These are phyloP conservation scores for Cyprinodon brontotheroides DNA, from an alignment of 2,113 vertebrate genomes.

Conservation along the genomic window DNA sequence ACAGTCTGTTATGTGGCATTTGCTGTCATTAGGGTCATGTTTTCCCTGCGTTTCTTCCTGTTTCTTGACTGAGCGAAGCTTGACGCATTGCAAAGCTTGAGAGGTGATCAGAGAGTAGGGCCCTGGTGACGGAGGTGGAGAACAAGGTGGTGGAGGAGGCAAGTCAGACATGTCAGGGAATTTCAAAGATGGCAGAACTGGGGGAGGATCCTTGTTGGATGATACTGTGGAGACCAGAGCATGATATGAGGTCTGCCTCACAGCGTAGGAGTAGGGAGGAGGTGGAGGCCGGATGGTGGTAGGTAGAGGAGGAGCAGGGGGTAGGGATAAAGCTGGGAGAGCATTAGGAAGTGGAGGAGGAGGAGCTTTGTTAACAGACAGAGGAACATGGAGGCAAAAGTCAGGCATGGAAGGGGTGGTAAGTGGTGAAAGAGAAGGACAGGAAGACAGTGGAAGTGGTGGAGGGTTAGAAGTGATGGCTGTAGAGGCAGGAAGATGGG, in stretches of 20 bases:
- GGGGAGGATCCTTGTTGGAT: slow-evolving; percentile 9
- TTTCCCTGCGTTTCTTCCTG: slow-evolving; percentile 15
- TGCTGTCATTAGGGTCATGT: neutral
- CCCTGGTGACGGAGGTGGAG: slow-evolving; percentile 7
- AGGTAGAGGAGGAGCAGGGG: slow-evolving; percentile 22
- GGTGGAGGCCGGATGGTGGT: slow-evolving; percentile 45
- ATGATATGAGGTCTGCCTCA: slow-evolving; percentile 31
- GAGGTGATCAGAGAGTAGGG: slow-evolving; percentile 81
- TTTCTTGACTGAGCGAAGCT: slow-evolving; percentile 83
- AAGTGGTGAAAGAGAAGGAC: slow-evolving; percentile 16
- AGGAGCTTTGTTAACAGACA: slow-evolving; percentile 42
- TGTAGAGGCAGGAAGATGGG: neutral
- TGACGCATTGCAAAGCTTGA: slow-evolving; percentile 84
- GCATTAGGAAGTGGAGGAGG: slow-evolving; percentile 26
- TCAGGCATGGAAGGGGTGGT: neutral
- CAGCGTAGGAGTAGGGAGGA: slow-evolving; percentile 57
- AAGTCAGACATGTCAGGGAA: slow-evolving; percentile 11
- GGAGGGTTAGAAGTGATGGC: slow-evolving; percentile 8
- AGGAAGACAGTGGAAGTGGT: neutral
- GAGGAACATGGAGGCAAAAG: neutral
- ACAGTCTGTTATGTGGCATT: neutral
- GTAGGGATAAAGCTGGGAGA: neutral
- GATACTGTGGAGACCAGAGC: neutral
- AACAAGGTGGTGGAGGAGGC: slow-evolving; percentile 33
- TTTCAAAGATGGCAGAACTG: slow-evolving; percentile 10